phyloP scores from a whole-genome alignment of 2,797 vertebrate genomes.

The Parambassis ranga region DNA sequence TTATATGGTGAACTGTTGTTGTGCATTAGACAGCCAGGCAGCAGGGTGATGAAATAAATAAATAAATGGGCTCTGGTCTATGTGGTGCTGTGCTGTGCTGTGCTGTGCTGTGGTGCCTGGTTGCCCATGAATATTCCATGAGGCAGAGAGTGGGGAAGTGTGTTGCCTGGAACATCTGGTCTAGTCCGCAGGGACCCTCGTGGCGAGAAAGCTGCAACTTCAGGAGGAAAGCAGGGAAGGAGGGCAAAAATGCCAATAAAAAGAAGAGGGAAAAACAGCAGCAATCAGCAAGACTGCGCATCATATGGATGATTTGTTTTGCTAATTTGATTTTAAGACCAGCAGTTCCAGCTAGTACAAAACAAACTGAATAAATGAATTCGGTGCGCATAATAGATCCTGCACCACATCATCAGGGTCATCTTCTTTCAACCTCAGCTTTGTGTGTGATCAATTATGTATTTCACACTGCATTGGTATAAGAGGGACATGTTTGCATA shows the following conservation, averaged over 20 bases:
- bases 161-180: conserved; percentile 87
- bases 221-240: conserved; percentile 72
- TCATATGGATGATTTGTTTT: conserved; percentile 85
- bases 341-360: conserved; percentile 61
- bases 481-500: conserved; percentile 34
- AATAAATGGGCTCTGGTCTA: conserved; percentile 77
- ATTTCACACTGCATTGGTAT: conserved; percentile 33
- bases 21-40: conserved; percentile 73
- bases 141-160: conserved; percentile 83
- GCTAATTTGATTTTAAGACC: conserved; percentile 84
- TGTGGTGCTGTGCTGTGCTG: conserved; percentile 67
- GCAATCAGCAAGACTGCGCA: conserved; percentile 75
- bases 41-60: conserved; percentile 84
- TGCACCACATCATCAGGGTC: conserved; percentile 37
- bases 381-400: conserved; percentile 47
- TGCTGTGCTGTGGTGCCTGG: conserved; percentile 74
- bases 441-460: conserved; percentile 42
- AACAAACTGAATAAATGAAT: conserved; percentile 57
- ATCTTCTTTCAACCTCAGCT: conserved; percentile 17
- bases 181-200: conserved; percentile 82
- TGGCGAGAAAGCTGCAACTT: conserved; percentile 86
- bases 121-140: conserved; percentile 88
- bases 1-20: conserved; percentile 72
- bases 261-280: conserved; percentile 52
- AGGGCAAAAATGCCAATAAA: conserved; percentile 75